Evolutionary conservation across 2,113 vertebrate species (phyloP).

Genomic region (Catagonus wagneri): DNA sequence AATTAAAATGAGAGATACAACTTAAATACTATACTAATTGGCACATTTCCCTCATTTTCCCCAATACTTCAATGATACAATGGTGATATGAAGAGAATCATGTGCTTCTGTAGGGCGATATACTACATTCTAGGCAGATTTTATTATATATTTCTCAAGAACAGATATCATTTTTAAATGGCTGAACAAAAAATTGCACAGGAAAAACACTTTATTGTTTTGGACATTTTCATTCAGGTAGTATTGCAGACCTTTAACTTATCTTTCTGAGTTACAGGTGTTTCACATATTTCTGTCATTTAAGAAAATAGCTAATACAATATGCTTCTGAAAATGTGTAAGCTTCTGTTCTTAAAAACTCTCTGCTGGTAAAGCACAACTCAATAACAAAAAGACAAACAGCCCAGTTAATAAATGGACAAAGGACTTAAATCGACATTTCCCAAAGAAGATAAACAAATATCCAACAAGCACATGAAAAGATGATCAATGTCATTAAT

Average conservation of each 20-base stretch:
- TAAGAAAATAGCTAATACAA: conserved; percentile 41
- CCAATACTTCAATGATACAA: neutral
- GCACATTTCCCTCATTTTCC: neutral
- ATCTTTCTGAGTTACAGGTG: neutral
- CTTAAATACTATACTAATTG: conserved; percentile 33
- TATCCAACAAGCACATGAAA: neutral
- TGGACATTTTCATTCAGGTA: conserved; percentile 45
- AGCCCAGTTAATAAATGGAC: neutral
- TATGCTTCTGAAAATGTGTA: neutral
- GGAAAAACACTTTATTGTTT: conserved; percentile 8
- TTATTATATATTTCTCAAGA: conserved; percentile 37
- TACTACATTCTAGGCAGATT: neutral
- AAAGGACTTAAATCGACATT: conserved; percentile 11
- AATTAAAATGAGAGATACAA: neutral
- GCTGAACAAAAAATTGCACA: conserved; percentile 12
- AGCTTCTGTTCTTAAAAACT: neutral
- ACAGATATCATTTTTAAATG: conserved; percentile 33
- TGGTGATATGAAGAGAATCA: neutral
- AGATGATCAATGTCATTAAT: neutral
- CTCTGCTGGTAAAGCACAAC: neutral
- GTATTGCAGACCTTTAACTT: conserved; percentile 21
- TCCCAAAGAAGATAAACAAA: conserved; percentile 8
- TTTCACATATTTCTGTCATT: conserved; percentile 39
- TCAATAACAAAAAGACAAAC: conserved; percentile 11
- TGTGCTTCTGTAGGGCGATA: conserved; percentile 3